Conservation (phyloP, 2,888 invertebrate species). For the Athrips mouffetella region DNA sequence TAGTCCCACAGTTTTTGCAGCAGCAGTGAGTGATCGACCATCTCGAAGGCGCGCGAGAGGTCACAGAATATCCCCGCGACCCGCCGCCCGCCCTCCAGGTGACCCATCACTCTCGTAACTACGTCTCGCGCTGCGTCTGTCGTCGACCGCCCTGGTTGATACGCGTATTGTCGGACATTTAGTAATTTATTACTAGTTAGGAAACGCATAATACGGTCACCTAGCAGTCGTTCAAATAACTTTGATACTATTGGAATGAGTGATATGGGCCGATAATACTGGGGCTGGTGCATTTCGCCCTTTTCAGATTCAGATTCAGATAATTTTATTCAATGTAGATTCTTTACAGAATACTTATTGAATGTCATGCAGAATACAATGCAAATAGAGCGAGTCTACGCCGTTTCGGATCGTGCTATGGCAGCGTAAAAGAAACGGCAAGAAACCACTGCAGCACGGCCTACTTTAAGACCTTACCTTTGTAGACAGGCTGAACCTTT, state of each 20-base stretch:
- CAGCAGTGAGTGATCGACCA: conserved; percentile 8
- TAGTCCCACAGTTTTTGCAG: neutral
- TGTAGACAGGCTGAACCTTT: no score
- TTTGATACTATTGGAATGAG: no score
- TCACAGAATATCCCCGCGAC: conserved; percentile 14
- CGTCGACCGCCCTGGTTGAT: conserved; percentile 8
- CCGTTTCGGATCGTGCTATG: no score
- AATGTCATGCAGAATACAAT: no score
- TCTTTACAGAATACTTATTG: no score
- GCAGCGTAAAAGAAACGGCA: no score
- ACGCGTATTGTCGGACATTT: conserved; percentile 11
- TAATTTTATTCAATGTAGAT: no score
- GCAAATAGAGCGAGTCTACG: no score
- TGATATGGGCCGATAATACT: conserved; percentile 9
- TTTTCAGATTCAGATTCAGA: no score
- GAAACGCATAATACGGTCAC: neutral
- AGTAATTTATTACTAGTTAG: neutral
- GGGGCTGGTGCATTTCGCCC: neutral
- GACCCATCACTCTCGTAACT: neutral
- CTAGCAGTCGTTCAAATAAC: neutral
- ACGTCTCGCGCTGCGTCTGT: conserved; percentile 10
- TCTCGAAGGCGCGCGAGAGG: no score
- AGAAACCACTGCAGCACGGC: no score
- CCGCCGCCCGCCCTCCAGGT: conserved; percentile 2
- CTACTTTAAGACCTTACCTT: no score